A percentile compares a stretch with the other conserved stretches of the same genome.
Evolutionary conservation across 1,140 invertebrate species (phyloP).

Genomic region (Brachionus angularis): DNA sequence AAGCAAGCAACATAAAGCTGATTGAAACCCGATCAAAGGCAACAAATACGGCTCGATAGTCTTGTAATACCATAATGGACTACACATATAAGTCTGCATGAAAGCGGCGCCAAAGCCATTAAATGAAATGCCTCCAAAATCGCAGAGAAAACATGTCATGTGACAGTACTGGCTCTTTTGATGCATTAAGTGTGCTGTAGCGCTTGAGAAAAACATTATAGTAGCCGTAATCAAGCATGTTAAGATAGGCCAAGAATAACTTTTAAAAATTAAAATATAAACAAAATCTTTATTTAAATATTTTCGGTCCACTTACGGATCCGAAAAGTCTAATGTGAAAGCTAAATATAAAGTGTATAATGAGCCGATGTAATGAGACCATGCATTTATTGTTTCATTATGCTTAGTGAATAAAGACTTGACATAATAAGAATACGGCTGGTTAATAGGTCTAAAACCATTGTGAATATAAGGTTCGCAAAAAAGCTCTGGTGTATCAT

Average conservation of each 20-base stretch:
- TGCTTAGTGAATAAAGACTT: conserved; percentile 53
- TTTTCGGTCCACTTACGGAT: conserved; percentile 11
- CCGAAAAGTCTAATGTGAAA: conserved; percentile 42
- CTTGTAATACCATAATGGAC: conserved; percentile 38
- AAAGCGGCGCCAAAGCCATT: conserved; percentile 49
- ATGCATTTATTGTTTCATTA: conserved; percentile 56
- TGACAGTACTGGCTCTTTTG: conserved; percentile 49
- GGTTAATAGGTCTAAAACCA: conserved; percentile 50
- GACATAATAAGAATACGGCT: conserved; percentile 52
- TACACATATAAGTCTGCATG: conserved; percentile 37
- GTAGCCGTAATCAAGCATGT: conserved; percentile 47
- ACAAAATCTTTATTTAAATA: too few relatives aligned
- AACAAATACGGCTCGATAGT: conserved; percentile 16
- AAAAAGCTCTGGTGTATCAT: conserved; percentile 48
- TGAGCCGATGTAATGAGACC: conserved; percentile 53
- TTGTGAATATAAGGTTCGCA: conserved; percentile 50
- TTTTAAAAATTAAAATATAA: too few relatives aligned
- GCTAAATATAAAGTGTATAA: conserved; percentile 46
- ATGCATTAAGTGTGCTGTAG: conserved; percentile 51
- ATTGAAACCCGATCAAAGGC: conserved; percentile 10
- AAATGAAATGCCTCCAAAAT: conserved; percentile 52
- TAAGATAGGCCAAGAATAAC: conserved; percentile 46
- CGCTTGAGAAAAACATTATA: conserved; percentile 47
- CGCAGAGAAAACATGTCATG: conserved; percentile 50
- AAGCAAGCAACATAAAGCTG: conserved; percentile 19